Conservation (phyloP, 64 coral and sea anemone genomes). For the Anthopleura sola region DNA sequence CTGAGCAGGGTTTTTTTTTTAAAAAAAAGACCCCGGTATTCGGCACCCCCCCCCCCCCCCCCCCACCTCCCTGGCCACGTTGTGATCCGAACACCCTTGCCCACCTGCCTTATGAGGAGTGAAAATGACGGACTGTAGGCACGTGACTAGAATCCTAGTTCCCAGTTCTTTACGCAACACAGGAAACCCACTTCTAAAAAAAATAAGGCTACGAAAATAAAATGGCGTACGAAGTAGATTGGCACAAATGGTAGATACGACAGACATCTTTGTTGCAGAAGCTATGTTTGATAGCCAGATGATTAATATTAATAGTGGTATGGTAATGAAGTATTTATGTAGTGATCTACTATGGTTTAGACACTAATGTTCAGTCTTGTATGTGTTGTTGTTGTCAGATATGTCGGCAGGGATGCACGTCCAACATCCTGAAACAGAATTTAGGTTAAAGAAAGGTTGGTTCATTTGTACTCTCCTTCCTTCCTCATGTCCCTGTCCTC, state of each 20-base stretch:
- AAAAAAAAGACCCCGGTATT: too few species aligned
- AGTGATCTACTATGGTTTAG: neutral
- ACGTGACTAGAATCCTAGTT: too few species aligned
- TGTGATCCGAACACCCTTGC: too few species aligned
- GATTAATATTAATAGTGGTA: conserved; percentile 51
- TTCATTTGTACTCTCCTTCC: neutral
- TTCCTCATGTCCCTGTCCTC: neutral
- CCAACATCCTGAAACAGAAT: conserved; percentile 78
- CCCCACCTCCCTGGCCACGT: too few species aligned
- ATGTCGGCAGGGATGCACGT: conserved; percentile 30
- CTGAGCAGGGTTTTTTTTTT: too few species aligned
- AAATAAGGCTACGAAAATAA: neutral
- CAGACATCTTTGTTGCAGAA: conserved; percentile 66
- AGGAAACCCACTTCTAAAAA: too few species aligned
- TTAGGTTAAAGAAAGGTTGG: conserved; percentile 79
- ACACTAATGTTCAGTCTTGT: neutral
- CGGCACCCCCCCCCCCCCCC: too few species aligned
- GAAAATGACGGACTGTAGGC: too few species aligned
- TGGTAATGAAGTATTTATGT: neutral
- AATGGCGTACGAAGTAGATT: neutral
- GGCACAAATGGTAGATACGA: neutral
- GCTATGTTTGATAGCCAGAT: conserved; percentile 84
- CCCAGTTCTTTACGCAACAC: too few species aligned
- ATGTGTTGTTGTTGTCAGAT: neutral
- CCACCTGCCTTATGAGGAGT: too few species aligned